Base-by-base conservation (phyloP, 2,113 vertebrate species). In the Neomonachus schauinslandi region DNA sequence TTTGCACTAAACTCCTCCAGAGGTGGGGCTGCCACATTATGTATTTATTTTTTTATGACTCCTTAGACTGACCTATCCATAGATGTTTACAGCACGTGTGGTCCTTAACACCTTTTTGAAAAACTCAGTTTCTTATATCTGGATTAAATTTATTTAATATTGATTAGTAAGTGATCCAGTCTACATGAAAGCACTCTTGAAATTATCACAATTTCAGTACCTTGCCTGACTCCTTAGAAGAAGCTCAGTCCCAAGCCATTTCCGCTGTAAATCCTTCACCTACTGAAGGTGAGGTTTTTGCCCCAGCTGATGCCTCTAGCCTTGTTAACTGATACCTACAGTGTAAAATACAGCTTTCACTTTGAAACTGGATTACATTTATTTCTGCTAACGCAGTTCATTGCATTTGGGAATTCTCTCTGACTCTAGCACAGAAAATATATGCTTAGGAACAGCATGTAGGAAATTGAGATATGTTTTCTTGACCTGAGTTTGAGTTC, bases 311-410 rank as follows among this genome's bases (percentile, higher is more conserved):
- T 19, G 39, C 24, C 5, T 61, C 71, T 24, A 9, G 22, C 18
- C 51, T 74, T 83, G 59, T 76, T 92, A 91, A 63, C 39, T 63
- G 55, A 92, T 89, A n/a, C 26, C 5, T 55, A 16, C 33, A 16
- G 31, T 72, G 2, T 74, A 83, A 93, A 51, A 57, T 72, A 61
- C 2, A 65, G 14, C 59, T 67, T 96, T 91, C 19, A n/a, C 49
- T 98, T 86, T 77, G 89, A 81, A 94, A 93, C 39, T 24, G 36
- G 85, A 74, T 79, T 36, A 13, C 81, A 57, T 97, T 97, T 96
- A 86, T 79, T 93, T 97, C 77, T 88, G 19, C 76, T 85, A 91
- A 49, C 22, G 63, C 13, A 83, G 36, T 77, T 97, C 82, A 72
- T 49, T 57, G 21, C 65, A 57, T 36, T 81, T 24, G 33, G 67